These are phyloP conservation scores for Dreissena rostriformis DNA, from an alignment of 1,140 invertebrate genomes.

Conservation along the genomic window DNA sequence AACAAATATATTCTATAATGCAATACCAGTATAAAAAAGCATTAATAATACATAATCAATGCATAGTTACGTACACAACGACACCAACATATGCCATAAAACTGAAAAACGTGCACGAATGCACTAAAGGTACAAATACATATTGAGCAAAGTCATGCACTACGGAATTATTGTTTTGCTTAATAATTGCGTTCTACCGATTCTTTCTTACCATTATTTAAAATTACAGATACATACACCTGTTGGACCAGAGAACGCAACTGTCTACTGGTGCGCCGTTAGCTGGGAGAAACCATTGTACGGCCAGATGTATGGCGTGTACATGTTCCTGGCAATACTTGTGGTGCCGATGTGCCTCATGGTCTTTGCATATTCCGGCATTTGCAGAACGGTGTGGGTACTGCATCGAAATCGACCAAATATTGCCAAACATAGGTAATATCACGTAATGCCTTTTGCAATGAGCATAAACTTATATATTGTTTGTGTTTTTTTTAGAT, in stretches of 20 bases:
- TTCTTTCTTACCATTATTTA: too few species aligned
- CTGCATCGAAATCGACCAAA: conserved; percentile 60
- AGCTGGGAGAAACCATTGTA: conserved; percentile 82
- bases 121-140: background rate
- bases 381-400: conserved; percentile 87
- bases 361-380: too few species aligned
- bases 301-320: conserved; percentile 86
- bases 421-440: too few species aligned
- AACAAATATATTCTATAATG: too few species aligned
- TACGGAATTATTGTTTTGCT: background rate
- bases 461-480: too few species aligned
- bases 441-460: too few species aligned
- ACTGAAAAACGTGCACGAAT: too few species aligned
- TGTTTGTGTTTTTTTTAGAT: too few species aligned
- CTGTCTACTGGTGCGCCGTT: conserved; percentile 85
- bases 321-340: conserved; percentile 86
- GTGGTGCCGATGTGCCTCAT: conserved; percentile 85
- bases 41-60: too few species aligned
- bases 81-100: too few species aligned
- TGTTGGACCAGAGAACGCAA: conserved; percentile 52
- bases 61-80: too few species aligned
- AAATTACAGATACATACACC: conserved; percentile 57
- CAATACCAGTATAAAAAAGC: too few species aligned
- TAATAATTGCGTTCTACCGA: background rate
- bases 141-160: background rate